phyloP scores from a whole-genome alignment of 2,888 invertebrate species.

The Urechis unicinctus region DNA sequence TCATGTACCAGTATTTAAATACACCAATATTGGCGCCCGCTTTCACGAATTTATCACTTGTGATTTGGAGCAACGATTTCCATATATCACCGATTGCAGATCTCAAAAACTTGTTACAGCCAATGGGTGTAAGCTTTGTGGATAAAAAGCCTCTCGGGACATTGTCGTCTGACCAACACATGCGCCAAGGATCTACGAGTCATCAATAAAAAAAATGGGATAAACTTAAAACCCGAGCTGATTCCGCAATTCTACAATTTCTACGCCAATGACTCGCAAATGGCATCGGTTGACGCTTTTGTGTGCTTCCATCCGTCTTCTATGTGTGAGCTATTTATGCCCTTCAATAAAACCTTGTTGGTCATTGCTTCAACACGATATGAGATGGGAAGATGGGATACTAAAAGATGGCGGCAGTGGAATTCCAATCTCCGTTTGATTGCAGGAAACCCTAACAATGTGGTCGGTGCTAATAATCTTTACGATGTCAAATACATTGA shows the following conservation, averaged over 20 bases:
- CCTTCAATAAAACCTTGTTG: slow-evolving; percentile 10
- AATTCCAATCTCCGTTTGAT: not conserved
- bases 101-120: slow-evolving; percentile 6
- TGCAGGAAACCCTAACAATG: not conserved
- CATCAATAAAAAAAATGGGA: slow-evolving; percentile 1
- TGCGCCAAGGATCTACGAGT: slow-evolving; percentile 4
- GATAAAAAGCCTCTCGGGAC: slow-evolving; percentile 8
- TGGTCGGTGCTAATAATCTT: not conserved
- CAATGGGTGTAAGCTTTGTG: slow-evolving; percentile 8
- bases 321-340: slow-evolving; percentile 10
- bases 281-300: slow-evolving; percentile 7
- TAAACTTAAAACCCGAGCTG: slow-evolving; percentile 1
- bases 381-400: not conserved
- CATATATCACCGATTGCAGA: slow-evolving; percentile 5
- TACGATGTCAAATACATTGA: not conserved
- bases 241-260: slow-evolving; percentile 7
- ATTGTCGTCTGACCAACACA: slow-evolving; percentile 6
- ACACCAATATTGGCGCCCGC: no score
- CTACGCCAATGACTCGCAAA: slow-evolving; percentile 7
- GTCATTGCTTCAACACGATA: slow-evolving; percentile 5
- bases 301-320: slow-evolving; percentile 8
- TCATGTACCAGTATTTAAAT: no score
- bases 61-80: slow-evolving; percentile 10
- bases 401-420: not conserved
- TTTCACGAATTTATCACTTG: no score